These are phyloP conservation scores for Physocephala rufipes DNA, from an alignment of 2,888 invertebrate species.

Conservation along the genomic window DNA sequence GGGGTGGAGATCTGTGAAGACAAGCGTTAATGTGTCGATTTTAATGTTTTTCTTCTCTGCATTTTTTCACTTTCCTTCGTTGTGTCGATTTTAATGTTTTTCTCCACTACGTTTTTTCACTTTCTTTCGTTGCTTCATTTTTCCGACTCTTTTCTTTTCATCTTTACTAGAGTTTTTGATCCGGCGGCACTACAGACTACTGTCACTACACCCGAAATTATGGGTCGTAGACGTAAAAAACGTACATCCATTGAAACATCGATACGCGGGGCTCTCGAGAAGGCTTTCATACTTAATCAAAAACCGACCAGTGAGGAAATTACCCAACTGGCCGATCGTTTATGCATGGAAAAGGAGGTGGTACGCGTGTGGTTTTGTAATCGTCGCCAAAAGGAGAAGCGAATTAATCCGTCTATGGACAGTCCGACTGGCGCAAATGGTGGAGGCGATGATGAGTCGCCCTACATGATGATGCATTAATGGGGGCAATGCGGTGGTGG, in stretches of 20 bases:
- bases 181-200: constrained; percentile 73
- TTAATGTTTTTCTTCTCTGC: neutral
- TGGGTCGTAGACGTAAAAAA: constrained; percentile 94
- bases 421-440: constrained; percentile 74
- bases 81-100: neutral
- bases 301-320: constrained; percentile 98
- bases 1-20: neutral
- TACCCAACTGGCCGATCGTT: constrained; percentile 87
- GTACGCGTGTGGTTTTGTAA: constrained; percentile 95
- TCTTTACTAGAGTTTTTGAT: constrained; percentile 64
- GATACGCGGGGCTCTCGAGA: constrained; percentile 93
- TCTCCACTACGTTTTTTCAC: neutral
- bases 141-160: neutral
- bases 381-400: constrained; percentile 95
- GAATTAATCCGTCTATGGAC: constrained; percentile 87
- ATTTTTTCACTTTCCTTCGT: too few species aligned
- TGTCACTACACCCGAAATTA: constrained; percentile 85
- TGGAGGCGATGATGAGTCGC: constrained; percentile 53
- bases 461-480: constrained; percentile 58
- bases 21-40: neutral
- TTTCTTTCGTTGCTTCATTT: neutral
- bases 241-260: constrained; percentile 95
- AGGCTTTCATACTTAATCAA: constrained; percentile 92
- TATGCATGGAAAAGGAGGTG: constrained; percentile 98
- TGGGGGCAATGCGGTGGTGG: neutral